Evolutionary conservation across 1,140 invertebrate genomes (phyloP).

Genomic region (Psilanteris sp.): DNA sequence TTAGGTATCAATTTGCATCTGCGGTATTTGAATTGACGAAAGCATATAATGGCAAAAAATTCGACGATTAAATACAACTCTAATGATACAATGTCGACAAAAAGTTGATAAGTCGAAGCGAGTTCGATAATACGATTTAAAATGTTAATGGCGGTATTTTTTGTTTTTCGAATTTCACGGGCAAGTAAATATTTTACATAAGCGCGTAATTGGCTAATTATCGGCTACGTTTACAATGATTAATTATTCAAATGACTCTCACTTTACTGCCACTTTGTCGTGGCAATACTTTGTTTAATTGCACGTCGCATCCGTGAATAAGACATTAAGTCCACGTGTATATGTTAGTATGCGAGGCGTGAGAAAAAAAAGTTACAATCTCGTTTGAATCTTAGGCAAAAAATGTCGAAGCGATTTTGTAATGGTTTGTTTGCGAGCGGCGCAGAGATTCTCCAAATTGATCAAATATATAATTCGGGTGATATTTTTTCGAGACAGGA

Average conservation of each 20-base stretch:
- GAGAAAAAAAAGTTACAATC: conserved; percentile 4
- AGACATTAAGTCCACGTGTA: conserved; percentile 33
- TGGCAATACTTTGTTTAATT: conserved; percentile 34
- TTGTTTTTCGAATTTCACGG: conserved; percentile 23
- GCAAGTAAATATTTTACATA: conserved; percentile 24
- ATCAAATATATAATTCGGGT: too few relatives aligned
- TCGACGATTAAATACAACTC: conserved; percentile 12
- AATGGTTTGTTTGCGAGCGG: too few relatives aligned
- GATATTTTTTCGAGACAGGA: too few relatives aligned
- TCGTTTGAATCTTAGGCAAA: conserved; percentile 8
- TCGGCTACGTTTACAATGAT: conserved; percentile 10
- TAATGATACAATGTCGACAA: conserved; percentile 23
- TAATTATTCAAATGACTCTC: conserved; percentile 36
- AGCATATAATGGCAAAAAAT: conserved; percentile 9
- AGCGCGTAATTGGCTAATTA: conserved; percentile 8
- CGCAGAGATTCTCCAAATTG: too few relatives aligned
- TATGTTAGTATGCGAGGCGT: conserved; percentile 7
- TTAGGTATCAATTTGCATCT: conserved; percentile 31
- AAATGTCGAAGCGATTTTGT: too few relatives aligned
- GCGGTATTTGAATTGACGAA: conserved; percentile 50
- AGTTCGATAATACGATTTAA: conserved; percentile 14
- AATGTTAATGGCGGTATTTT: conserved; percentile 19
- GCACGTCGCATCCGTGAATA: conserved; percentile 6
- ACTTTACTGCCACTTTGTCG: conserved; percentile 5
- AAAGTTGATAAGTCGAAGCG: conserved; percentile 14